Conservation (phyloP, 1,140 invertebrate species). For the Phortica variegata region DNA sequence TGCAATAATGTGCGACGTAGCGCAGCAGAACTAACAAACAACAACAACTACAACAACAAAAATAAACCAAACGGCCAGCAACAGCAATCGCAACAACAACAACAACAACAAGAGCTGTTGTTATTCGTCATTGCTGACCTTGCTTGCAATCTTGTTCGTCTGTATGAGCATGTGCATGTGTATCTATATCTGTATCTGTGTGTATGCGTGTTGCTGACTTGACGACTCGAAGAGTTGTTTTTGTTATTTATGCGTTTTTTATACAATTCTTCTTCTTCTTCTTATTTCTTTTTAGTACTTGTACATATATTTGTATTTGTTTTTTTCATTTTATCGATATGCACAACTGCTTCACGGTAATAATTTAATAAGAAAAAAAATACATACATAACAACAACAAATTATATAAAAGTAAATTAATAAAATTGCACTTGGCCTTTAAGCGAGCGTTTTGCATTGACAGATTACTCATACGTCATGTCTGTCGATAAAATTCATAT, state of each 20-base stretch:
- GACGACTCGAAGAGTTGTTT: too few relatives aligned
- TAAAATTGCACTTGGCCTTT: constrained; percentile 6
- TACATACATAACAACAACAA: too few relatives aligned
- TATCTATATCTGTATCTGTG: constrained; percentile 10
- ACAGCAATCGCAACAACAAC: too few relatives aligned
- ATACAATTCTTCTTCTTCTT: constrained; percentile 22
- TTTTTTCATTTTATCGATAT: constrained; percentile 37
- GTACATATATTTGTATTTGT: too few relatives aligned
- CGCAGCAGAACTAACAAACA: constrained; percentile 2
- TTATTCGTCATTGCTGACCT: constrained; percentile 53
- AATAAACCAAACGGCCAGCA: background rate
- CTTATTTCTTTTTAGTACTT: constrained; percentile 12
- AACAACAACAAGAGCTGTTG: constrained; percentile 25
- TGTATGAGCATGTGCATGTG: constrained; percentile 28
- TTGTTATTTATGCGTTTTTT: constrained; percentile 15
- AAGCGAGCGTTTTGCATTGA: constrained; percentile 13
- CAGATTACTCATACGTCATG: constrained; percentile 31
- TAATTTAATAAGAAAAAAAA: background rate
- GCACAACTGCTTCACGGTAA: constrained; percentile 6
- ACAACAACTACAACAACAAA: constrained; percentile 8
- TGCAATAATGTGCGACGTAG: too few relatives aligned
- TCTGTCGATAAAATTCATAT: background rate
- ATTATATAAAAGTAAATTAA: too few relatives aligned
- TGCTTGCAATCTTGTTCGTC: constrained; percentile 49
- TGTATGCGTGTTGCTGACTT: constrained; percentile 7